Evolutionary conservation across 2,888 invertebrate genomes (phyloP).

Genomic region (Hyalella azteca): DNA sequence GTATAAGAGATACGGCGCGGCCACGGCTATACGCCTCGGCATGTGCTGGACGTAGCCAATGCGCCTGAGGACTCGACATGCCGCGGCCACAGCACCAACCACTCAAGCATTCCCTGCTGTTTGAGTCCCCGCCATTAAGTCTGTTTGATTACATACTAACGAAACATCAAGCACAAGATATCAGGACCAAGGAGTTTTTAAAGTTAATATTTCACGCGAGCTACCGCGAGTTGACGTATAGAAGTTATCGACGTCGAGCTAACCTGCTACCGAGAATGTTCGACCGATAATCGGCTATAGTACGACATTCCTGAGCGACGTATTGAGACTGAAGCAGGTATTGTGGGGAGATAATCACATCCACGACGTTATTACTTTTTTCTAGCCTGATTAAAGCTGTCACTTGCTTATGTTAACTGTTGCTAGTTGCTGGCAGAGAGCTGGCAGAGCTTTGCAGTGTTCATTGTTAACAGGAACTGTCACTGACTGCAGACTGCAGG

Average conservation of each 20-base stretch:
- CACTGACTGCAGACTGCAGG: no score
- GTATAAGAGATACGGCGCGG: background rate
- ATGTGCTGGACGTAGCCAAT: background rate
- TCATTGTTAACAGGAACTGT: no score
- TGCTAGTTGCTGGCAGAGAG: no score
- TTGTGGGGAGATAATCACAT: conserved; percentile 29
- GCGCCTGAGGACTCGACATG: conserved; percentile 11
- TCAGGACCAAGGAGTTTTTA: conserved; percentile 1
- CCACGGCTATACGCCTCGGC: background rate
- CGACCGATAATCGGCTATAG: conserved; percentile 16
- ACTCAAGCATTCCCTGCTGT: conserved; percentile 33
- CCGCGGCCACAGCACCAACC: conserved; percentile 12
- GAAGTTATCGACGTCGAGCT: conserved; percentile 17
- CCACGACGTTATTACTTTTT: background rate
- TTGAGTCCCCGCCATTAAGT: conserved; percentile 13
- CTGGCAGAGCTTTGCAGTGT: no score
- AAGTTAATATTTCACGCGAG: conserved; percentile 22
- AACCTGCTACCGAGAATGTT: conserved; percentile 11
- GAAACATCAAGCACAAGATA: conserved; percentile 33
- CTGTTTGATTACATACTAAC: conserved; percentile 28
- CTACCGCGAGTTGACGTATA: background rate
- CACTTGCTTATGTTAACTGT: no score
- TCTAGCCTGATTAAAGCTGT: conserved; percentile 8
- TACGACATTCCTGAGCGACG: conserved; percentile 30
- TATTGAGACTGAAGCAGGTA: conserved; percentile 33